A percentile compares a stretch with the other conserved stretches of the same genome.
These are phyloP conservation scores for Dendrolimus punctatus DNA, from an alignment of 1,140 invertebrate species.

Conservation along the genomic window DNA sequence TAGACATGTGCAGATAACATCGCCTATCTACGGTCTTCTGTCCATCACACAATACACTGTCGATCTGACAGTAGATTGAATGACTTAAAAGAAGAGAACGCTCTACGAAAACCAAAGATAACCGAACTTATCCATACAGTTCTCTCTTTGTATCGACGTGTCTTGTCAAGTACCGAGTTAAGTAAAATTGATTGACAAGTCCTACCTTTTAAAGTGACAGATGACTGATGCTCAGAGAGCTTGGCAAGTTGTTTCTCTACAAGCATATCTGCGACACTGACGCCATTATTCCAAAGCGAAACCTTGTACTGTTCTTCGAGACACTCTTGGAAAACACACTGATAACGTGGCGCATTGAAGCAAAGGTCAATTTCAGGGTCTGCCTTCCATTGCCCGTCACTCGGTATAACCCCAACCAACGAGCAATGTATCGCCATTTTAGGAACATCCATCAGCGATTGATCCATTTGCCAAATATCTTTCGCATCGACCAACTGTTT, in stretches of 20 bases:
- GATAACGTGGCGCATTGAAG: conserved; percentile 74
- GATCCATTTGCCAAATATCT: conserved; percentile 79
- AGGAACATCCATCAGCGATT: conserved; percentile 77
- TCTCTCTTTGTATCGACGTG: no score
- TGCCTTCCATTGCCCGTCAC: conserved; percentile 70
- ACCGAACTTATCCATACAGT: no score
- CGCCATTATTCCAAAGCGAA: conserved; percentile 66
- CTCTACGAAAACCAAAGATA: no score
- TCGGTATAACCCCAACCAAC: conserved; percentile 73
- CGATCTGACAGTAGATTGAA: no score
- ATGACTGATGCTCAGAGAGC: conserved; percentile 45
- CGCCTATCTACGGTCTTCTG: no score
- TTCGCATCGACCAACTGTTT: conserved; percentile 71
- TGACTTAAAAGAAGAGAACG: no score
- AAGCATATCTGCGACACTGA: conserved; percentile 46
- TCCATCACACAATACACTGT: no score
- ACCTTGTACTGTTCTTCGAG: conserved; percentile 68
- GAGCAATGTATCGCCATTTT: conserved; percentile 79
- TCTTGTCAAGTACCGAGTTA: neutral
- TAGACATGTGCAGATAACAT: no score
- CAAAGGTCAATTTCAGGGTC: conserved; percentile 68
- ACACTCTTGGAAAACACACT: conserved; percentile 68
- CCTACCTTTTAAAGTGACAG: conserved; percentile 59
- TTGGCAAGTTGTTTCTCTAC: conserved; percentile 51
- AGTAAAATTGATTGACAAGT: neutral